Evolutionary conservation across 2,888 invertebrate genomes (phyloP).

Genomic region (Leptura quadrifasciata): DNA sequence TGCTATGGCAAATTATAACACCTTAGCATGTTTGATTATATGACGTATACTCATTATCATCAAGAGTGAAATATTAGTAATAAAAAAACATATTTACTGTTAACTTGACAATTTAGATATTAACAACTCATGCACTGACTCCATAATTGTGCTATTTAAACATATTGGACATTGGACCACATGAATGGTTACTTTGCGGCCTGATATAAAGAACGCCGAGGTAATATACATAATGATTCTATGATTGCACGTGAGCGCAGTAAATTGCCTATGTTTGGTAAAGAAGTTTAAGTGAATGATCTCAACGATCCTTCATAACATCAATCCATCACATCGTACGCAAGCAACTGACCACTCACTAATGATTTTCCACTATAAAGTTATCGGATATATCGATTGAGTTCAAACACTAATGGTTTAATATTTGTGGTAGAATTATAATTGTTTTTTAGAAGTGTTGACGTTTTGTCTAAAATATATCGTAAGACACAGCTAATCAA

Average conservation of each 20-base stretch:
- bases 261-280: slow-evolving; percentile 20
- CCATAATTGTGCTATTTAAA: too few relatives aligned
- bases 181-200: background rate
- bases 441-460: background rate
- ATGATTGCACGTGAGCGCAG: slow-evolving; percentile 14
- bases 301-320: background rate
- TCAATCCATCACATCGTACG: slow-evolving; percentile 8
- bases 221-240: slow-evolving; percentile 14
- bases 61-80: too few relatives aligned
- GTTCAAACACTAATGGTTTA: background rate
- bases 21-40: too few relatives aligned
- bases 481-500: too few relatives aligned
- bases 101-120: too few relatives aligned
- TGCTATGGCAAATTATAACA: too few relatives aligned
- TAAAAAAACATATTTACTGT: too few relatives aligned
- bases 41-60: too few relatives aligned
- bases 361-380: background rate
- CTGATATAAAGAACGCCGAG: background rate
- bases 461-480: background rate
- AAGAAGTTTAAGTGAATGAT: slow-evolving; percentile 14
- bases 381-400: background rate
- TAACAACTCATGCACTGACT: too few relatives aligned
- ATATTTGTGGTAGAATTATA: background rate
- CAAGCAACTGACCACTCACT: background rate
- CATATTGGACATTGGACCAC: too few relatives aligned